Evolutionary conservation across 2,888 invertebrate species (phyloP).

Genomic region (Tipula helvola): DNA sequence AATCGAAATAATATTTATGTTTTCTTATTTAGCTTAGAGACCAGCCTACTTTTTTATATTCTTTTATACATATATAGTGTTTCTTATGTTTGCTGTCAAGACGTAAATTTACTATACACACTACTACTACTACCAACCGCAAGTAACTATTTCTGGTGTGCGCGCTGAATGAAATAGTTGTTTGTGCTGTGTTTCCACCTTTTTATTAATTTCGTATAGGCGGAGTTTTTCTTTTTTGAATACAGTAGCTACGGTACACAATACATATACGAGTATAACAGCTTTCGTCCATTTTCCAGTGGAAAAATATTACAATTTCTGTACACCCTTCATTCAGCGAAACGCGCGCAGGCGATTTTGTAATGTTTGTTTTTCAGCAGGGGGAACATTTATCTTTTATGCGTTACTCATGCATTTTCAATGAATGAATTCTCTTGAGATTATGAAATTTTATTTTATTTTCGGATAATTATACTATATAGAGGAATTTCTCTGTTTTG

Average conservation of each 20-base stretch:
- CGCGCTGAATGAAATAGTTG: neutral
- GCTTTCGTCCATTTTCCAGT: neutral
- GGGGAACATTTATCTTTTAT: neutral
- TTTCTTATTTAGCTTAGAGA: neutral
- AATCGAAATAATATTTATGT: slow-evolving; percentile 8
- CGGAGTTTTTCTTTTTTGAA: neutral
- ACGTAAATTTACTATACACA: neutral
- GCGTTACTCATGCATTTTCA: neutral
- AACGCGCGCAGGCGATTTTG: neutral
- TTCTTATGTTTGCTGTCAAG: neutral
- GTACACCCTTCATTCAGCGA: neutral
- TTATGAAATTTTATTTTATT: neutral
- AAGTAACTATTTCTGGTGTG: neutral
- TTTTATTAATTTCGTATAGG: neutral
- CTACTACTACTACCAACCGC: neutral
- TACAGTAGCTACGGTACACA: neutral
- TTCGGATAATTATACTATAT: neutral
- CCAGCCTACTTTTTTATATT: neutral
- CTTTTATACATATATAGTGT: neutral
- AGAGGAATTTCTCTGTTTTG: neutral
- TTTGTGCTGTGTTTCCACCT: neutral
- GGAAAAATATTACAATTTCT: neutral
- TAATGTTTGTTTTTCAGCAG: neutral
- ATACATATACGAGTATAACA: neutral
- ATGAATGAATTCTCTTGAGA: neutral